These are phyloP conservation scores for Siniperca scherzeri DNA, from an alignment of 2,797 vertebrate species.

Conservation along the genomic window DNA sequence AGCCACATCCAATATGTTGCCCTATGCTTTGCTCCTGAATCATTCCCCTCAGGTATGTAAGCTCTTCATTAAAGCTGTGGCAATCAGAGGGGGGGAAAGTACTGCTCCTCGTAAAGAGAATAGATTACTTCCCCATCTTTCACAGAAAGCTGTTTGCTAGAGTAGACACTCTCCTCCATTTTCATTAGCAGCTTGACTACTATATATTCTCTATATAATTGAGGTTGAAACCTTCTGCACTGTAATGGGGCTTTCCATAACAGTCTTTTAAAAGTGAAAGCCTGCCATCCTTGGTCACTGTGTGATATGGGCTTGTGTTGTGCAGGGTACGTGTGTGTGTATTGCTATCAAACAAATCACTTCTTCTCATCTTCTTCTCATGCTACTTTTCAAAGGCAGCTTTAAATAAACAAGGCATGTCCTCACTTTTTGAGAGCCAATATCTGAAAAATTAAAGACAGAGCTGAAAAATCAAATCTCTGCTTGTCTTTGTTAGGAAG, in stretches of 20 bases:
- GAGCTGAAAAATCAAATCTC: constrained; percentile 27
- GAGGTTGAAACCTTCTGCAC: constrained; percentile 84
- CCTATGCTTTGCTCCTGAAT: constrained; percentile 61
- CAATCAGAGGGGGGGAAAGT: constrained; percentile 73
- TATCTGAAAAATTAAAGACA: constrained; percentile 40
- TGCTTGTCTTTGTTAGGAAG: constrained; percentile 7
- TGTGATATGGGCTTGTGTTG: constrained; percentile 51
- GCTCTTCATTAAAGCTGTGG: constrained; percentile 80
- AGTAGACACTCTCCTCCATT: constrained; percentile 82
- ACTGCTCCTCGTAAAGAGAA: constrained; percentile 82
- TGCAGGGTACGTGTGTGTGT: constrained; percentile 18
- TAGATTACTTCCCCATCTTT: constrained; percentile 83
- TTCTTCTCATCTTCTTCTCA: constrained; percentile 62
- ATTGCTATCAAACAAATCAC: constrained; percentile 69
- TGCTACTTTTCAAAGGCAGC: constrained; percentile 70
- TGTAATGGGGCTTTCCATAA: constrained; percentile 86
- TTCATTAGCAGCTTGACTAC: constrained; percentile 84
- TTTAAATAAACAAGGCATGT: constrained; percentile 65
- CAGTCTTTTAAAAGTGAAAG: constrained; percentile 82
- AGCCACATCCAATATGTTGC: constrained; percentile 62
- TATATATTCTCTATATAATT: constrained; percentile 85
- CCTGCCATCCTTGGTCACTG: constrained; percentile 68
- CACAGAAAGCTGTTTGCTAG: constrained; percentile 78
- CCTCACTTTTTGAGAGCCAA: constrained; percentile 49
- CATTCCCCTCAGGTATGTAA: constrained; percentile 76